Evolutionary conservation across 2,888 invertebrate species (phyloP), one percentile per base, ranked within the genome.

Genomic region (Platypus cylindrus): DNA sequence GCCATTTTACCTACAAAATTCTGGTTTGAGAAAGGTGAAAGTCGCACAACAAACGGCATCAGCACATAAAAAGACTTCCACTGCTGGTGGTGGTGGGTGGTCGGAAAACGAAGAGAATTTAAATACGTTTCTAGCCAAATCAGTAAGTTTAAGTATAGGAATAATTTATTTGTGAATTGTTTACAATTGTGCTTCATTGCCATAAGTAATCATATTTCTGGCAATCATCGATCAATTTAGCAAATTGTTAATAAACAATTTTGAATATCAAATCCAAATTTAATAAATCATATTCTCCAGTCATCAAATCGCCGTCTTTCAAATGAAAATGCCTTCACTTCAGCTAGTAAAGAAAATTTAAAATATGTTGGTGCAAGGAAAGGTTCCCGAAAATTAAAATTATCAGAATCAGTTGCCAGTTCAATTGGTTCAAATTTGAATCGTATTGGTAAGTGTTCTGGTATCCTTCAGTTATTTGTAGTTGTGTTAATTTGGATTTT

Each of bases 1-100:
- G 52, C 98, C 98, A 0, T 97, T 98, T 65, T 98, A 91, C 62
- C 69, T 98, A 37, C 97, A 98, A 67, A 95, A 94, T 65, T 91
- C 94, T 1, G 94, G 93, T 7, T 63, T 97, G 40, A 72, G 93
- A 1, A 79, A 87, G 49, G 86, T 90, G 2, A 86, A 87, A 59
- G 70, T 78, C 4, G 89, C 90, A 0, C 87, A 87, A 60, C 81
- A 82, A 59, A 79, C 83, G 0, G 80, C 86, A 1, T 59, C 70
- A 3, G 59, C 67, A 43, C 69, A 71, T 34, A 63, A 65, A 32
- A 64, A 62, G 48, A 52, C 55, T 30, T 24, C 27, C 7, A 49
- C 48, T 9, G 48, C 43, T 7, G 34, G 47, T 5, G 43, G 31
- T n/a, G 46, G 50, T 3, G 43, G 31, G 33, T 68, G 67, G 63